A percentile compares a stretch with the other conserved stretches of the same genome.
Evolutionary conservation across 2,113 vertebrate genomes (phyloP).

Genomic region (Amphiprion ocellaris): DNA sequence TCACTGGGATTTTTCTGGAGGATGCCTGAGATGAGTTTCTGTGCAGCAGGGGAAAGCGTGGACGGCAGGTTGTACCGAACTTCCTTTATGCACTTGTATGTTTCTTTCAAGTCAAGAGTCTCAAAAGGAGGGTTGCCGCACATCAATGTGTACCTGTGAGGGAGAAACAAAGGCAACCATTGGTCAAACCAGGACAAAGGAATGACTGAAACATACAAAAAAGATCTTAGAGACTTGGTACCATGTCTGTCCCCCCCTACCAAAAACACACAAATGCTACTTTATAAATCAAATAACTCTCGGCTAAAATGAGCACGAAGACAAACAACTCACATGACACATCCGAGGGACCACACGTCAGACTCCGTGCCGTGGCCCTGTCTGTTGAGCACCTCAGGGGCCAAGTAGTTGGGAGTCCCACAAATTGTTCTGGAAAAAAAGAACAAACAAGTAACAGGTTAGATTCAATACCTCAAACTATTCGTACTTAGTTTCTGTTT

Average conservation of each 20-base stretch:
- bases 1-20: conserved; percentile 91
- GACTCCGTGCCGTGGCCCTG: conserved; percentile 96
- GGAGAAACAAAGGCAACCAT: neutral
- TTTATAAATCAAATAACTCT: neutral
- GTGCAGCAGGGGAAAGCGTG: conserved; percentile 89
- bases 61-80: conserved; percentile 91
- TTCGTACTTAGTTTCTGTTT: neutral
- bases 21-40: conserved; percentile 91
- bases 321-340: conserved; percentile 92
- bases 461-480: neutral
- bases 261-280: no score
- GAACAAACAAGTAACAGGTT: neutral
- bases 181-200: conserved; percentile 5
- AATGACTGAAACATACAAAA: neutral
- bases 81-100: conserved; percentile 97
- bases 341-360: conserved; percentile 97
- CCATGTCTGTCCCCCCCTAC: no score
- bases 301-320: neutral
- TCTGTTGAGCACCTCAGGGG: conserved; percentile 96
- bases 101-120: conserved; percentile 97
- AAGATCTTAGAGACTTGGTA: neutral
- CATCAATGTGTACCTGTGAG: conserved; percentile 93
- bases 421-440: conserved; percentile 92
- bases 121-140: conserved; percentile 97
- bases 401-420: conserved; percentile 99